Base-by-base conservation (phyloP, 2,113 vertebrate species). In the Daubentonia madagascariensis region DNA sequence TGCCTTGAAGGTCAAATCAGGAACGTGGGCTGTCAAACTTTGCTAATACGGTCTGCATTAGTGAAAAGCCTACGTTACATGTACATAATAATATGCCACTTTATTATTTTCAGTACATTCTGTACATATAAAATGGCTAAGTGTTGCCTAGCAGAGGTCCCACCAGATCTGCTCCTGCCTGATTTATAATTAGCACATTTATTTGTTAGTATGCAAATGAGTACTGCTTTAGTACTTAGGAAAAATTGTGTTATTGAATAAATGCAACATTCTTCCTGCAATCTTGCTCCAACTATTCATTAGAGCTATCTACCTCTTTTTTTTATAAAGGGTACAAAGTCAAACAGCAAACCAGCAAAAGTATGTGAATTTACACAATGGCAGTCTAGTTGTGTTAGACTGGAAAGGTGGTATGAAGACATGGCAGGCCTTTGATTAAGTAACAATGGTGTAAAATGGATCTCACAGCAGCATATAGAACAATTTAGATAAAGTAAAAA, bases 181-280 rank as follows among this genome's bases (percentile, higher is more conserved):
- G 89, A 96, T 93, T 97, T 97, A 89, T 95, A 93, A 97, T 98
- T 96, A 97, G 61, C 61, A 94, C 50, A 96, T 93, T 86, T 97
- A 96, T 96, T 98, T 97, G 80, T 94, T 96, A 94, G 67, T 73
- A 98, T 98, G 96, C 72, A 97, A 98, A 97, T 96, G 9, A 97
- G 17, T 61, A 86, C 48, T 83, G 65, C 78, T 63, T 76, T n/a
- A 89, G 28, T 78, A 96, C 70, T 95, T 85, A 61, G 67, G 80
- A 57, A 76, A 95, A 97, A 90, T 50, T 79, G 52, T 90, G 54
- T 85, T 88, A 40, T 89, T 97, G 89, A 96, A 35, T 92, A 96
- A 97, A 43, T 94, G 59, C 40, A 91, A 70, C 28, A 81, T 94
- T 97, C 73, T 78, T 89, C 61, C 30, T 78, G 59, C 11, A 83